Conservation (phyloP, 2,797 vertebrate genomes). For the Acrossocheilus wenchowensis region DNA sequence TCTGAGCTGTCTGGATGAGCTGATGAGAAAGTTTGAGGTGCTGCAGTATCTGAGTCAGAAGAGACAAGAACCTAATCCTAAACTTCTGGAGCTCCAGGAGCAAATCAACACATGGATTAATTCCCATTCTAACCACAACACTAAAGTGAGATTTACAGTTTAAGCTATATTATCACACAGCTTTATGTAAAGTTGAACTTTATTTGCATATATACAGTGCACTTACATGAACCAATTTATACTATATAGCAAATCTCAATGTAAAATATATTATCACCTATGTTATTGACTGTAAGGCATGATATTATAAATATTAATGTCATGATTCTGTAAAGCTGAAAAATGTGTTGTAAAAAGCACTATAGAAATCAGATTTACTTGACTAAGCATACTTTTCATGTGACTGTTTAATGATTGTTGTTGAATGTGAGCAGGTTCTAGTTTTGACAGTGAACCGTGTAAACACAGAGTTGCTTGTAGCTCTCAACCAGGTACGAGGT, state of each 20-base stretch:
- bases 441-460: constrained; percentile 80
- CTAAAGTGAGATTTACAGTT: constrained; percentile 64
- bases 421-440: constrained; percentile 77
- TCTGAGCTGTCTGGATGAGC: constrained; percentile 76
- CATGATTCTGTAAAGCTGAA: not conserved
- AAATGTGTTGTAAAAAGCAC: not conserved
- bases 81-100: constrained; percentile 80
- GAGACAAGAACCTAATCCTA: constrained; percentile 81
- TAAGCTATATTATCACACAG: not conserved
- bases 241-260: not conserved
- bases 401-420: not conserved
- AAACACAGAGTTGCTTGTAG: constrained; percentile 74
- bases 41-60: constrained; percentile 80
- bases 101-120: constrained; percentile 76
- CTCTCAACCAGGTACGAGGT: constrained; percentile 81
- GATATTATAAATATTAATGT: not conserved
- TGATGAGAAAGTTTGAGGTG: constrained; percentile 85
- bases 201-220: not conserved
- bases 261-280: not conserved
- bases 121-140: constrained; percentile 58
- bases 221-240: not conserved
- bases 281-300: not conserved
- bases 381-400: not conserved
- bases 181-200: not conserved
- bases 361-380: not conserved